Base-by-base conservation (phyloP, 1,140 invertebrate genomes). In the Theocolax elegans region DNA sequence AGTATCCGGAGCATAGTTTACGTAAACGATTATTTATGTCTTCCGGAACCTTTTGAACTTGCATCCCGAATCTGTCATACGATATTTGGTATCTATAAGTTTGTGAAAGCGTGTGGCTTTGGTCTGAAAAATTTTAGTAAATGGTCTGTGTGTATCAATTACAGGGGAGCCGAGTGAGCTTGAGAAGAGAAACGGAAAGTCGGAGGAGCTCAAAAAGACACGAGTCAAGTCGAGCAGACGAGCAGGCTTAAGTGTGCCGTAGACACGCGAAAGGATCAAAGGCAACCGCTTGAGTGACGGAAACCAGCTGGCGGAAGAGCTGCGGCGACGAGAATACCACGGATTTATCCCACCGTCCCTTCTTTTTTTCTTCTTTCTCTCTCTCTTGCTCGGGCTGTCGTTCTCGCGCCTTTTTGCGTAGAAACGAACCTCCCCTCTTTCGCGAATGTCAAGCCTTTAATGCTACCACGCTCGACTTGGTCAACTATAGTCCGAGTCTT, bases 211-310 rank as follows among this genome's bases (percentile, higher is more conserved):
- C n/a, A 60, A 56, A 64, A 48, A 64, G 59, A 54, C 67, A 63
- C 60, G 31, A 64, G 51, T 44, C 44, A 62, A 69, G 38, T 51
- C 54, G 35, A 64, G 70, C 63, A 29, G 40, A 38, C 42, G 48
- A 40, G 27, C 44, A 10, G 53, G 53, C 69, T 59, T 44, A 51
- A 70, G 59, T 38, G 68, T 54, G 35, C 51, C 51, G 51, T 48
- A 56, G 67, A 44, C 60, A 58, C 46, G 54, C 35, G 63, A 48
- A 58, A 67, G 54, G 70, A 72, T 72, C 70, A 72, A 67, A 67
- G 64, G 44, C 35, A 8, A 42, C 64, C 59, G 56, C 71, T 56
- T 46, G 64, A 68, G 44, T 68, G 66, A 67, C 65, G 66, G 65
- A 67, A 72, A 54, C 63, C 70, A 72, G 60, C 72, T 65, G 72